These are phyloP conservation scores for Sylvietta virens DNA, from an alignment of 2,113 vertebrate genomes.

Conservation along the genomic window DNA sequence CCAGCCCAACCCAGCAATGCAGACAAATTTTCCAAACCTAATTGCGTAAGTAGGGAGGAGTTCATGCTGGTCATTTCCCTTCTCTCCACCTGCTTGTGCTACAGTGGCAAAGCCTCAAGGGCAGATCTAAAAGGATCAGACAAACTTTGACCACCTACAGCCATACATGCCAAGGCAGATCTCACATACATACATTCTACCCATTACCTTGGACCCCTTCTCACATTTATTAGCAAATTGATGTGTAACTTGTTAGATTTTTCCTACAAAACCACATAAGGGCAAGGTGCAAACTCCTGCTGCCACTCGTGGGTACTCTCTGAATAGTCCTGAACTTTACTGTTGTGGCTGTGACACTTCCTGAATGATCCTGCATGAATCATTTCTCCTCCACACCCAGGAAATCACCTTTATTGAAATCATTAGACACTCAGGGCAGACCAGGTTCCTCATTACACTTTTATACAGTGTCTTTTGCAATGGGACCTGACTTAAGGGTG, in stretches of 20 bases:
- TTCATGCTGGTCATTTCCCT: neutral
- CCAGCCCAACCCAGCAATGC: neutral
- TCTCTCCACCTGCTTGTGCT: neutral
- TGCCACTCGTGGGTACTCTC: neutral
- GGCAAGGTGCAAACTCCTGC: neutral
- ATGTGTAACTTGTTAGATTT: neutral
- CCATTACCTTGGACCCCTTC: neutral
- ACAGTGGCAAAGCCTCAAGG: neutral
- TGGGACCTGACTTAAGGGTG: neutral
- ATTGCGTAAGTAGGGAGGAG: accelerated
- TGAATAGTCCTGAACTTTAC: neutral
- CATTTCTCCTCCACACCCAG: neutral
- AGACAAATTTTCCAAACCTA: neutral
- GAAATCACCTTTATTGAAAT: neutral
- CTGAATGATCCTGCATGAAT: neutral
- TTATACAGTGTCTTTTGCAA: neutral
- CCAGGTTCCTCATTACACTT: neutral
- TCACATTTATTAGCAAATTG: neutral
- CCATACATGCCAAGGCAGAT: neutral
- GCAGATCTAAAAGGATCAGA: neutral
- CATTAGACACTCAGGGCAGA: neutral
- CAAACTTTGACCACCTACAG: neutral
- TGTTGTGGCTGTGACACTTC: neutral
- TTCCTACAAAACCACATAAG: neutral
- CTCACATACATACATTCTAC: neutral